Evolutionary conservation across 2,888 invertebrate genomes (phyloP).

Genomic region (Epirrhoe alternata): DNA sequence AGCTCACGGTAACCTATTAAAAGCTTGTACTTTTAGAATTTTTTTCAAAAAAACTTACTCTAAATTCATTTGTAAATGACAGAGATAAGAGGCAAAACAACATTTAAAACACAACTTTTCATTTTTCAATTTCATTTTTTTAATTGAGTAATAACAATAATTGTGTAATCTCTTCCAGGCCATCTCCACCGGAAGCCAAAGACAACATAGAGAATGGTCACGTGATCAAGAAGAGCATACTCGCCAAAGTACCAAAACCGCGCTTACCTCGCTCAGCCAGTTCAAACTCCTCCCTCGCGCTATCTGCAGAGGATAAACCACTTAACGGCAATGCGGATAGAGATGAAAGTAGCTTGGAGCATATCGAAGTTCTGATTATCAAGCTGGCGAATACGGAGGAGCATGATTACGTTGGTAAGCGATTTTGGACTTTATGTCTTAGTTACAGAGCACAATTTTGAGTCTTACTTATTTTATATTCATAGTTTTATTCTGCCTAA

Average conservation of each 20-base stretch:
- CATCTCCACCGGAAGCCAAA: slow-evolving; percentile 61
- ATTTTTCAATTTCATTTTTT: no score
- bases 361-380: slow-evolving; percentile 73
- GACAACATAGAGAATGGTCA: slow-evolving; percentile 68
- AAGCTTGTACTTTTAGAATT: no score
- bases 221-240: slow-evolving; percentile 63
- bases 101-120: no score
- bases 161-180: slow-evolving; percentile 48
- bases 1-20: no score
- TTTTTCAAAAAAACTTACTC: no score
- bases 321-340: slow-evolving; percentile 52
- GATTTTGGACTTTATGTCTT: slow-evolving; percentile 6
- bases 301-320: slow-evolving; percentile 55
- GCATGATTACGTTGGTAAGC: slow-evolving; percentile 77
- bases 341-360: slow-evolving; percentile 56
- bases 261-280: slow-evolving; percentile 69
- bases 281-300: slow-evolving; percentile 56
- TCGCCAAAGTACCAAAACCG: slow-evolving; percentile 71
- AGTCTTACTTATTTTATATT: no score
- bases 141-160: no score
- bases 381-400: slow-evolving; percentile 73
- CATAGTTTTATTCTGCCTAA: no score
- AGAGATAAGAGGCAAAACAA: no score
- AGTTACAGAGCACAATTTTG: background rate
- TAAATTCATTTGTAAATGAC: no score